These are phyloP conservation scores for Megaceryle maxima DNA, from an alignment of 2,113 vertebrate species.

Conservation along the genomic window DNA sequence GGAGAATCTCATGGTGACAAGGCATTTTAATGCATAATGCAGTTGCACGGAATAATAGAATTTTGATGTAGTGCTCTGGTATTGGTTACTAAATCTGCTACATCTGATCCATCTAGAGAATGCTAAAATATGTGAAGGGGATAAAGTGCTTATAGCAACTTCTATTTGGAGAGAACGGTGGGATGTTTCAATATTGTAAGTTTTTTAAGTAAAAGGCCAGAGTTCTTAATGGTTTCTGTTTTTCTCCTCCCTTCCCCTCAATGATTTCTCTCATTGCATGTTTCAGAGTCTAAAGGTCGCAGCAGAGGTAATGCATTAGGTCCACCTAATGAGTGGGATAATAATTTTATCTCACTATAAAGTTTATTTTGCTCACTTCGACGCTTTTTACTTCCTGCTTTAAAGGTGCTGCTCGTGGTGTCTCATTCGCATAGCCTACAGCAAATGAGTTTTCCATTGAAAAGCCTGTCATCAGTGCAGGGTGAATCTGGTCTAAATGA, in stretches of 20 bases:
- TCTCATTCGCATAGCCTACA: neutral
- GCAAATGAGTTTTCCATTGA: slow-evolving; percentile 13
- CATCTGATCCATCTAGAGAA: slow-evolving; percentile 17
- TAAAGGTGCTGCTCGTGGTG: slow-evolving; percentile 34
- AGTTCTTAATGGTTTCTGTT: slow-evolving; percentile 42
- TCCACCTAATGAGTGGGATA: slow-evolving; percentile 72
- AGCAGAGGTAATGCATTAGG: slow-evolving; percentile 74
- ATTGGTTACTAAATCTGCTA: slow-evolving; percentile 44
- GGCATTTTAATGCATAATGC: slow-evolving; percentile 52
- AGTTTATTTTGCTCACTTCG: slow-evolving; percentile 39
- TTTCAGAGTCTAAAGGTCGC: slow-evolving; percentile 68
- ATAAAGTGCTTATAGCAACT: neutral
- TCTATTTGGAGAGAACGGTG: neutral
- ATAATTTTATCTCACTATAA: slow-evolving; percentile 63
- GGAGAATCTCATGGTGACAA: slow-evolving; percentile 32
- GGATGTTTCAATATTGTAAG: neutral
- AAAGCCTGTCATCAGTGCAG: neutral
- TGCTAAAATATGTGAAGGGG: slow-evolving; percentile 27
- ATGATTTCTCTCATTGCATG: slow-evolving; percentile 41
- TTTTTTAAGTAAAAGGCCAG: neutral
- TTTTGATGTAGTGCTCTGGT: slow-evolving; percentile 50
- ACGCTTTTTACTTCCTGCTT: slow-evolving; percentile 35
- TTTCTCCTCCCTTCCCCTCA: slow-evolving; percentile 6
- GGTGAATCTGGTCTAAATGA: neutral
- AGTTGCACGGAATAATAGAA: slow-evolving; percentile 43